phyloP scores from a whole-genome alignment of 2,797 vertebrate species.

The Ciconia nigra region DNA sequence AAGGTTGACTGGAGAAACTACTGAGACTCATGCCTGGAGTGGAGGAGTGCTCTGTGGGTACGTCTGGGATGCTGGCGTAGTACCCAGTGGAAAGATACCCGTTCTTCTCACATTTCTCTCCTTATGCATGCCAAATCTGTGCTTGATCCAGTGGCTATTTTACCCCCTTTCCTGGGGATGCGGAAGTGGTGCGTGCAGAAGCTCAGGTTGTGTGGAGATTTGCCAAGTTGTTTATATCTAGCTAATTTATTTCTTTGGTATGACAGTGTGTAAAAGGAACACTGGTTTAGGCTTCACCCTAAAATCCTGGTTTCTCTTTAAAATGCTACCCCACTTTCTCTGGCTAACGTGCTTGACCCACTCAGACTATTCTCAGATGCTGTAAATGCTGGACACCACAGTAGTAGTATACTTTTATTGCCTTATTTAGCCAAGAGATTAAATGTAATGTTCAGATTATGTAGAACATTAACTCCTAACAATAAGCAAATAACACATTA shows the following conservation, averaged over 20 bases:
- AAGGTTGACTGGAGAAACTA: not conserved
- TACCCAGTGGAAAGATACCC: not conserved
- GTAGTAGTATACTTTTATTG: not conserved
- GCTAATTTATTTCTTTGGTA: not conserved
- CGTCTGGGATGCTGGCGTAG: not conserved
- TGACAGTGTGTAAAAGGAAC: not conserved
- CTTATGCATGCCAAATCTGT: rapidly evolving
- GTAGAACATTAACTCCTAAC: conserved; percentile 33
- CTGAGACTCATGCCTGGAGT: not conserved
- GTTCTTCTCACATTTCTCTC: not conserved
- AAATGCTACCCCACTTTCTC: not conserved
- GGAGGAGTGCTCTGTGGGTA: not conserved
- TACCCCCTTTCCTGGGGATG: not conserved
- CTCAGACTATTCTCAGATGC: rapidly evolving
- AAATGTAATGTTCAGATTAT: conserved; percentile 57
- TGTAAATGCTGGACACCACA: not conserved
- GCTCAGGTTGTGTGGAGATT: not conserved
- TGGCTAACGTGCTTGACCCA: not conserved
- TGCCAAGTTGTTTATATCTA: not conserved
- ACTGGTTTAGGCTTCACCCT: not conserved
- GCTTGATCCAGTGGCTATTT: not conserved
- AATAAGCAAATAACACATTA: conserved; percentile 44
- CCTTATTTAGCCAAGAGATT: conserved; percentile 51
- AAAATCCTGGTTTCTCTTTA: not conserved
- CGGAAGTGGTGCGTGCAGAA: rapidly evolving